Evolutionary conservation across 2,113 vertebrate genomes (phyloP).

Genomic region (Corythoichthys haematopterus): DNA sequence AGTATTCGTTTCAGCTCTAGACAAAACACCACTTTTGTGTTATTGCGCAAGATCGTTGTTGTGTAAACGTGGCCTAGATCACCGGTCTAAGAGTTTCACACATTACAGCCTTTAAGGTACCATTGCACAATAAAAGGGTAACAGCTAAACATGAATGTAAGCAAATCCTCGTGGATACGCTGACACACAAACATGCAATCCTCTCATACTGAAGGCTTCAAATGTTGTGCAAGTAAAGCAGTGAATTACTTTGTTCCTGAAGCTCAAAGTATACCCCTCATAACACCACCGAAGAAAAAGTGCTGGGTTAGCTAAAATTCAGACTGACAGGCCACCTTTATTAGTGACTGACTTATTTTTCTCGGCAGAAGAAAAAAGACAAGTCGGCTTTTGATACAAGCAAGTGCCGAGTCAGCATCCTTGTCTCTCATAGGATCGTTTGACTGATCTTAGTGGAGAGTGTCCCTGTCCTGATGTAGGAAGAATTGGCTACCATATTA

Average conservation of each 20-base stretch:
- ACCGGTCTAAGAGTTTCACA: background rate
- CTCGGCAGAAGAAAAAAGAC: slow-evolving; percentile 50
- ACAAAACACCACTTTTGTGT: too few species aligned
- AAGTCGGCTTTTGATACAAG: slow-evolving; percentile 57
- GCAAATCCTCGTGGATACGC: slow-evolving; percentile 34
- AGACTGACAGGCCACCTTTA: slow-evolving; percentile 70
- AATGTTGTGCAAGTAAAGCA: slow-evolving; percentile 31
- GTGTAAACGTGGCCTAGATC: background rate
- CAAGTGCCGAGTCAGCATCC: slow-evolving; percentile 56
- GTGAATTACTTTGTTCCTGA: slow-evolving; percentile 47
- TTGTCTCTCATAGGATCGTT: slow-evolving; percentile 49
- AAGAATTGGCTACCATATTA: slow-evolving; percentile 56
- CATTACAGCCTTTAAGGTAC: background rate
- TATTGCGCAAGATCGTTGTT: too few species aligned
- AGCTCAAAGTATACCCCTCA: slow-evolving; percentile 49
- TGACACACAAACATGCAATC: slow-evolving; percentile 9
- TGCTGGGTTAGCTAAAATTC: slow-evolving; percentile 56
- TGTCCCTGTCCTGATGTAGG: slow-evolving; percentile 42
- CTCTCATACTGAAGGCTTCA: slow-evolving; percentile 36
- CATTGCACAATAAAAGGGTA: background rate
- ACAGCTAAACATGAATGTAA: background rate
- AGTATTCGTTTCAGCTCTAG: too few species aligned
- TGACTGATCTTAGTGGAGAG: slow-evolving; percentile 54
- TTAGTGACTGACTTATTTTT: slow-evolving; percentile 68
- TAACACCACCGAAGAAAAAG: slow-evolving; percentile 51